Evolutionary conservation across 1,140 invertebrate species (phyloP), one percentile per base, ranked within the genome.

Genomic region (Heliothis subflexa): DNA sequence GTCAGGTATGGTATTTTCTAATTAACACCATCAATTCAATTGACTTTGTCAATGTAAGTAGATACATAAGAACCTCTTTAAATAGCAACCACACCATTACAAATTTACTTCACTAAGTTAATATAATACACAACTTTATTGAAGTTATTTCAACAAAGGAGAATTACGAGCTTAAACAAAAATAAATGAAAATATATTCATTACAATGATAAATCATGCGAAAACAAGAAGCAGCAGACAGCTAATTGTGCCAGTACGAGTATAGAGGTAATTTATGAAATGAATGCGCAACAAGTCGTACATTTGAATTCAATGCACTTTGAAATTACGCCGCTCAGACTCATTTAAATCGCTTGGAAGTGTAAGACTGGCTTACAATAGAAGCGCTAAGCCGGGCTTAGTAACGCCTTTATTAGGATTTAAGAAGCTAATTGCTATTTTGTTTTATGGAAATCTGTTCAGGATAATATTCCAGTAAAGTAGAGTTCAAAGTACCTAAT

Each of bases 231-330:
- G 25, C 14, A 1, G 11, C 3, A 49, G 18, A 40, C 70, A 57
- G 62, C 70, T 72, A 40, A 73, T 73, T 59, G 50, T 62, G 25
- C 28, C 21, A 40, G 14, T 47, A 61, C 40, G 11, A 49, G n/a
- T 21, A 74, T 74, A n/a, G n/a, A n/a, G n/a, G n/a, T n/a, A 61
- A 74, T 47, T 74, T 62, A 61, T 73, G 54, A 73, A 73, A 14
- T 52, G 50, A 40, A 72, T 61, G 55, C 40, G 40, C 57, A 61
- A 61, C 70, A 72, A 74, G 72, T 49, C 55, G 16, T 45, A 18
- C 55, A 21, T 74, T 74, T 74, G 72, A 61, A 74, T 74, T 74
- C 40, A 74, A 74, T 47, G 55, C 55, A 50, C 55, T 74, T 74
- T 74, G 45, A 74, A 61, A 61, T 45, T 54, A 52, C 40, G 57